Evolutionary conservation across 2,797 vertebrate species (phyloP).

Genomic region (Hypotaenidia philippensis): DNA sequence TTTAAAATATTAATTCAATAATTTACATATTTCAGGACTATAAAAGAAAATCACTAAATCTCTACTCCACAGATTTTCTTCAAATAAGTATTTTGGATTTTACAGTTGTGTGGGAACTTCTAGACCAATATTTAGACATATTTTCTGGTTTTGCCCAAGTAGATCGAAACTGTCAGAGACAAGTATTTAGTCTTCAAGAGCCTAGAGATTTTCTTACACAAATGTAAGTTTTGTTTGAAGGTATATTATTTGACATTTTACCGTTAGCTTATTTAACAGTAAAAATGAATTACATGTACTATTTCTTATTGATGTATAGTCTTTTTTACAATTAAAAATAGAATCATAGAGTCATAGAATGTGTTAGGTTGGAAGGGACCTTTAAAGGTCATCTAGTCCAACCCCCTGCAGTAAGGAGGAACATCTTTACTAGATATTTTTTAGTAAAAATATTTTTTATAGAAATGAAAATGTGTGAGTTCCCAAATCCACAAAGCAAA

Average conservation of each 20-base stretch:
- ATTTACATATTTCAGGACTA: background rate
- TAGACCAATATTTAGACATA: background rate
- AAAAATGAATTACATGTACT: background rate
- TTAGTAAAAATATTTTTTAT: background rate
- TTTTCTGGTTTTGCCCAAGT: background rate
- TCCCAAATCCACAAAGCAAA: background rate
- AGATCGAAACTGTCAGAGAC: background rate
- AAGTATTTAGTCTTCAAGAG: background rate
- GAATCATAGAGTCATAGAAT: too few relatives aligned
- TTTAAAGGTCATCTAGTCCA: too few relatives aligned
- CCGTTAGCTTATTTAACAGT: background rate
- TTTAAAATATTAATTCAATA: conserved; percentile 20
- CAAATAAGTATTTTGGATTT: background rate
- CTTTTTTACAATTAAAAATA: background rate
- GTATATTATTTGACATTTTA: background rate
- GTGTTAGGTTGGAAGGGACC: too few relatives aligned
- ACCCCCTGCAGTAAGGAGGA: too few relatives aligned
- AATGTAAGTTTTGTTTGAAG: background rate
- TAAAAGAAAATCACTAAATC: background rate
- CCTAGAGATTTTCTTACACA: background rate
- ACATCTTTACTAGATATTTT: too few relatives aligned
- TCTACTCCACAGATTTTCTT: background rate
- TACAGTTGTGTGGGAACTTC: background rate
- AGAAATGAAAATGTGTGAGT: background rate
- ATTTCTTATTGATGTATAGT: background rate